Evolutionary conservation across 2,797 vertebrate genomes (phyloP), one percentile per base, ranked within the genome.

Genomic region (Lerista edwardsae): DNA sequence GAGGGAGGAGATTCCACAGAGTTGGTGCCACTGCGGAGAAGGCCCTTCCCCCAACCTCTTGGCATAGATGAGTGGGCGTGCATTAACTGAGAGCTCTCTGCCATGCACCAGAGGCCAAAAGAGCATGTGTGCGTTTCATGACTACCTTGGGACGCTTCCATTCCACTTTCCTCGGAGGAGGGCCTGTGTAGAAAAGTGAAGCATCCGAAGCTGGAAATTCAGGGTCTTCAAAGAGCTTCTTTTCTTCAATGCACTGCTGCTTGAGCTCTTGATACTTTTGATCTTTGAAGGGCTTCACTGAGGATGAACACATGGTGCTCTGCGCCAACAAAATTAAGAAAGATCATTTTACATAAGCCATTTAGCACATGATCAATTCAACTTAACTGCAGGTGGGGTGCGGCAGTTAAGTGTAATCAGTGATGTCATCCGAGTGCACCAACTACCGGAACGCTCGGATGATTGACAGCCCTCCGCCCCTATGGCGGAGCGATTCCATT

Each of bases 141-240:
- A 29, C 11, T 96, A 97, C 97, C 96, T 96, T 95, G 0, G 98
- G 98, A 8, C 98, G 96, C 90, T 97, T 99, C 98, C 98, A 99
- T 84, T 97, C 91, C 84, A 99, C 97, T 3, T 31, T 88, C 7
- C 97, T 95, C 1, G 94, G 91, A 62, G 96, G 95, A 0, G 95
- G 89, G 61, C 94, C 96, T 3, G 92, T 96, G 61, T 95, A 98
- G 93, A 96, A 98, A 59, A 99, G 91, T 2, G 98, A 99, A 36
- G 95, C 85, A 17, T 97, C 95, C 0, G 85, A 95, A 29, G 97
- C 96, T 71, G 97, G 97, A 72, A 99, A 99, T 78, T 98, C 97
- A 0, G 97, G 95, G 61, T 99, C 98, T 90, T 98, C 96, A 3
- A 98, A 99, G 86, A 98, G 96, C 10, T 0, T 93, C n/a, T 96